Percentiles rank a stretch among this genome's conserved stretches.
Conservation (phyloP, 2,113 vertebrate species). For the Sinocyclocheilus rhinocerous region DNA sequence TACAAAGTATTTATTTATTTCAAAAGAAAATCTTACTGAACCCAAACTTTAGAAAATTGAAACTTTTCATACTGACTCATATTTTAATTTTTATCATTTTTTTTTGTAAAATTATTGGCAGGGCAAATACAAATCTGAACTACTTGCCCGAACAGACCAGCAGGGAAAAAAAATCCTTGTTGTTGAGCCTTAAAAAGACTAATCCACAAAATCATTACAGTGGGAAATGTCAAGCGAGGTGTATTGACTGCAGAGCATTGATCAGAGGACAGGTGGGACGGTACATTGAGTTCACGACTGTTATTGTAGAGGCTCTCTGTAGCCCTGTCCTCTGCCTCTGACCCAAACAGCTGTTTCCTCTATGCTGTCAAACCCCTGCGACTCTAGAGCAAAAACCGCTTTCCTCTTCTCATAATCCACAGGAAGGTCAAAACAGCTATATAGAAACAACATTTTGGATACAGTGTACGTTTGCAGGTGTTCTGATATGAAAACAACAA, state of each 20-base stretch:
- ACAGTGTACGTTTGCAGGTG: not conserved
- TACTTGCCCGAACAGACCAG: not conserved
- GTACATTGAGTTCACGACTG: not conserved
- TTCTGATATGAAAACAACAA: not conserved
- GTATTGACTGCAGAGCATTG: not conserved
- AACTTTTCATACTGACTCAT: too few relatives aligned
- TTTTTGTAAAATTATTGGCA: not conserved
- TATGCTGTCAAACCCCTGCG: not conserved
- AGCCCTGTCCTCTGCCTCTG: conserved; percentile 2
- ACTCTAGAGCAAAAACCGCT: not conserved
- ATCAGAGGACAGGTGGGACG: not conserved
- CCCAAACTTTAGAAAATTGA: too few relatives aligned
- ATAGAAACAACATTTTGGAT: not conserved
- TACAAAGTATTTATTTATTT: not conserved
- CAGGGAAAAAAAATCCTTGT: not conserved
- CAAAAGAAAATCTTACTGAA: not conserved
- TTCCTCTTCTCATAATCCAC: not conserved
- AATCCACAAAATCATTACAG: not conserved
- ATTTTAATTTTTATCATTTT: not conserved
- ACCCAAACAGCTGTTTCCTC: conserved; percentile 29
- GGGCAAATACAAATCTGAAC: not conserved
- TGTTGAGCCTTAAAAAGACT: not conserved
- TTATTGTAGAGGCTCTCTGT: not conserved
- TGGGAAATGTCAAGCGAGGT: not conserved
- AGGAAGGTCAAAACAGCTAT: not conserved